Evolutionary conservation across 2,888 invertebrate genomes (phyloP).

Genomic region (Glaucopsyche alexis): DNA sequence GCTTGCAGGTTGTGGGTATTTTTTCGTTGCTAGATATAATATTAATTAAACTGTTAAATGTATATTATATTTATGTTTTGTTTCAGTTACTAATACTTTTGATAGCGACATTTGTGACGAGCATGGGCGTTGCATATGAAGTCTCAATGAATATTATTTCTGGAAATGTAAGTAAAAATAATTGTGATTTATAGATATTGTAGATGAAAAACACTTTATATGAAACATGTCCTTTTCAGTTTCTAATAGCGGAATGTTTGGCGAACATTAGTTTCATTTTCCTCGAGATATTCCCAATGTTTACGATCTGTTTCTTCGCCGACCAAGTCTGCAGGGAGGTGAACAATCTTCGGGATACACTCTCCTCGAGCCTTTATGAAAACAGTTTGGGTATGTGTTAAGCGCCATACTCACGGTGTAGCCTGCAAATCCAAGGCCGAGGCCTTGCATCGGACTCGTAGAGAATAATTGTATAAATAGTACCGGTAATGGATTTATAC

Average conservation of each 20-base stretch:
- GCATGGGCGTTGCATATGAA: slow-evolving; percentile 48
- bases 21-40: too few relatives aligned
- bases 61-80: not conserved
- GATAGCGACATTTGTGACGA: slow-evolving; percentile 49
- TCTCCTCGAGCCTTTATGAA: slow-evolving; percentile 59
- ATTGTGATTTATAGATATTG: too few relatives aligned
- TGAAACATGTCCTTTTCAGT: slow-evolving; percentile 42
- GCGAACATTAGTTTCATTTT: slow-evolving; percentile 42
- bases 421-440: too few relatives aligned
- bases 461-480: too few relatives aligned
- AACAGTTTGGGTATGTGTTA: slow-evolving; percentile 48
- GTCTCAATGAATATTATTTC: slow-evolving; percentile 49
- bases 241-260: slow-evolving; percentile 40
- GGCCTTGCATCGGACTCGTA: too few relatives aligned
- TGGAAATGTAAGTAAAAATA: slow-evolving; percentile 47
- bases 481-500: too few relatives aligned
- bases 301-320: slow-evolving; percentile 54
- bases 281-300: slow-evolving; percentile 49
- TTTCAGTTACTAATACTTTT: slow-evolving; percentile 58
- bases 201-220: not conserved
- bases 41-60: not conserved
- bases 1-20: too few relatives aligned
- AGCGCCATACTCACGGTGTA: too few relatives aligned
- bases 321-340: slow-evolving; percentile 54
- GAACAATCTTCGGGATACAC: slow-evolving; percentile 49